Evolutionary conservation across 2,888 invertebrate species (phyloP).

Genomic region (Sinopyrophorus schimmeli): DNA sequence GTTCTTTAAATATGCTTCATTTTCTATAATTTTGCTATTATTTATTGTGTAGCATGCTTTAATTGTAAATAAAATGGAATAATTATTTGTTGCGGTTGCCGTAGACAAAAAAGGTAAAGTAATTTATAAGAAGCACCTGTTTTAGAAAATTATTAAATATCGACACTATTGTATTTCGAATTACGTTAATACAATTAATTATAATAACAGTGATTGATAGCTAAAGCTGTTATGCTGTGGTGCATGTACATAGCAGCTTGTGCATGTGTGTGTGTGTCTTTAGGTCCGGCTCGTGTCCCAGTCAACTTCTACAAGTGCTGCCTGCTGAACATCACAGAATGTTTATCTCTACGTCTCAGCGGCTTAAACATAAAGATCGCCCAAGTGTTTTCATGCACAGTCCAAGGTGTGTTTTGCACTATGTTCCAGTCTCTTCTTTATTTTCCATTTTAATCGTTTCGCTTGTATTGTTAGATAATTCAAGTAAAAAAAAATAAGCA

Average conservation of each 20-base stretch:
- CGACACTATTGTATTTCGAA: background rate
- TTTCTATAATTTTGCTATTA: conserved; percentile 11
- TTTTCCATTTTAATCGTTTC: conserved; percentile 11
- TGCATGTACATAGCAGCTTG: conserved; percentile 32
- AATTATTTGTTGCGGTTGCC: conserved; percentile 13
- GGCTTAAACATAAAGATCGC: conserved; percentile 68
- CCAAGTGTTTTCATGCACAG: conserved; percentile 55
- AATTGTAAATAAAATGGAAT: conserved; percentile 11
- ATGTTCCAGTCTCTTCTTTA: conserved; percentile 20
- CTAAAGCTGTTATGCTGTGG: conserved; percentile 5
- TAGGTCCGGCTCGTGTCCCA: conserved; percentile 92
- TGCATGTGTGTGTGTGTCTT: conserved; percentile 35
- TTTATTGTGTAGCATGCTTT: conserved; percentile 17
- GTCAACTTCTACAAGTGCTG: conserved; percentile 79
- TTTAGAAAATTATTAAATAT: conserved; percentile 4
- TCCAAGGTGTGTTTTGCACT: conserved; percentile 55
- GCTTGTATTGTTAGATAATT: no score
- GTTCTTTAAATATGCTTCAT: conserved; percentile 9
- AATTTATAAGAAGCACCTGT: background rate
- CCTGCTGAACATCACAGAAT: conserved; percentile 59
- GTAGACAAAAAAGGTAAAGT: conserved; percentile 11
- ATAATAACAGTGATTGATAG: conserved; percentile 8
- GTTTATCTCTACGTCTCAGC: conserved; percentile 61
- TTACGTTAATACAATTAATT: background rate
- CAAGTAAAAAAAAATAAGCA: no score